Evolutionary conservation across 2,888 invertebrate species (phyloP), one percentile per base, ranked within the genome.

Genomic region (Calliopum simillimum): DNA sequence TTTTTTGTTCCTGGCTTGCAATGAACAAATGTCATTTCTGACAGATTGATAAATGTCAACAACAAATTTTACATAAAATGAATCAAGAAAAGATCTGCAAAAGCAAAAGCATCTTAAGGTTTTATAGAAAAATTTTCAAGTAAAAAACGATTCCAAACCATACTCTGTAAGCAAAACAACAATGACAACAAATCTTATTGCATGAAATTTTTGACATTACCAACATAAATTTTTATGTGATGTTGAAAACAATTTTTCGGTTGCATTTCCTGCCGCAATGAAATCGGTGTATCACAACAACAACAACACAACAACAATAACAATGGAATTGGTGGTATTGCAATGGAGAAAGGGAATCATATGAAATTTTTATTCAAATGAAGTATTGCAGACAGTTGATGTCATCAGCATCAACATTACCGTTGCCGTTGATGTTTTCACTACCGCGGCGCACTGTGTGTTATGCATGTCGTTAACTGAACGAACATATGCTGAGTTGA

Each of bases 31-130:
- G 14, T 3, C n/a, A 59, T 41, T 63, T 63, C 13, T 64, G 66
- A 66, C 66, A 66, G 66, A 66, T 66, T 66, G 66, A 56, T 66
- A 25, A 66, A 66, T 66, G 56, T 66, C 66, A 56, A 33, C 66
- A 66, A 56, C 56, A 58, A 58, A 66, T 66, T 66, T 56, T 56
- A 46, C 66, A 66, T 46, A 58, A 66, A 47, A 56, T 66, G 46
- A 66, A 66, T 19, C 25, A 64, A 49, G 21, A 46, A 56, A 46
- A 56, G n/a, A n/a, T 13, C 46, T 25, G n/a, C 11, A 23, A 44
- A 47, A 12, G 23, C 8, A 4, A 8, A 43, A 33, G 51, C 33
- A 33, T 33, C 33, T 33, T 33, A 33, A 33, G 33, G 33, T 33
- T 33, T 33, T 33, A 33, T 33, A 64, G 3, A 2, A 53, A 41